Evolutionary conservation across 1,140 invertebrate species (phyloP).

Genomic region (Atta cephalotes): DNA sequence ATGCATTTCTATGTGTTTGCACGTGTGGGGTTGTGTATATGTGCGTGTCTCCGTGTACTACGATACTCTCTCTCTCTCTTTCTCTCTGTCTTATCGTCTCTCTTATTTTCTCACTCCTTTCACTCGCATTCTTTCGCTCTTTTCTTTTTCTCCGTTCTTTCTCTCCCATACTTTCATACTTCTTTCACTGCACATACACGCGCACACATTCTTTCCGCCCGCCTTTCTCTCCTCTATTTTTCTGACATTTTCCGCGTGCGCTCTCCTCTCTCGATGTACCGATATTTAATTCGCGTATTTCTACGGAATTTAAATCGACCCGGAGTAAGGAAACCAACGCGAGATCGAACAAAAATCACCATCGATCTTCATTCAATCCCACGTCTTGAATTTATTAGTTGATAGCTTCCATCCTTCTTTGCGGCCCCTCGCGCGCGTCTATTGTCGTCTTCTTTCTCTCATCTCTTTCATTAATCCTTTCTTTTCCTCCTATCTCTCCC

Average conservation of each 20-base stretch:
- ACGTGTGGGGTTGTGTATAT: constrained; percentile 52
- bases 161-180: constrained; percentile 47
- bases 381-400: constrained; percentile 27
- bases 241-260: constrained; percentile 45
- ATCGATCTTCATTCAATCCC: constrained; percentile 20
- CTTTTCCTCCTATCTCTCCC: background rate
- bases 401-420: constrained; percentile 3
- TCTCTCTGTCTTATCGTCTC: constrained; percentile 44
- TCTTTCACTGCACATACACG: constrained; percentile 49
- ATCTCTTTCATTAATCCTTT: background rate
- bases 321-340: constrained; percentile 28
- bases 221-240: constrained; percentile 55
- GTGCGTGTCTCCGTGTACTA: constrained; percentile 74
- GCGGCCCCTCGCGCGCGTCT: constrained; percentile 31
- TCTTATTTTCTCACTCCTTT: constrained; percentile 63
- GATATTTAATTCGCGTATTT: background rate
- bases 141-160: constrained; percentile 44
- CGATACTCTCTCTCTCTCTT: constrained; percentile 83
- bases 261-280: constrained; percentile 6
- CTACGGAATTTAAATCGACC: constrained; percentile 24
- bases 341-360: constrained; percentile 11
- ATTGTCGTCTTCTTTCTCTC: constrained; percentile 26
- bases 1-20: constrained; percentile 65
- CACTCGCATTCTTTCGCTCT: constrained; percentile 22
- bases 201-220: constrained; percentile 55